These are phyloP conservation scores for Smittia sp. DNA, from an alignment of 2,888 invertebrate species.

Conservation along the genomic window DNA sequence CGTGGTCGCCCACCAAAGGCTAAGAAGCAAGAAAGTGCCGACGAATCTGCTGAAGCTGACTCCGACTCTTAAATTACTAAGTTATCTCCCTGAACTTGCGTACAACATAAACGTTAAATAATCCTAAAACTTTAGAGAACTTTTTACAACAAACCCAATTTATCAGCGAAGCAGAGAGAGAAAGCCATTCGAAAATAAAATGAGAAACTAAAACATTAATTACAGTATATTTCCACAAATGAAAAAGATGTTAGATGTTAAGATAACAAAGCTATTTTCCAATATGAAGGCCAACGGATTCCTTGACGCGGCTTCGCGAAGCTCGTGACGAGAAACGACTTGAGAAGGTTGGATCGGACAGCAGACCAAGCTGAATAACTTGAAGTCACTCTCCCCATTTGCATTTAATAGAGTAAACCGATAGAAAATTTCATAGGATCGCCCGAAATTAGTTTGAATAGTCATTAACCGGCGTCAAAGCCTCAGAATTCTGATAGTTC, in stretches of 20 bases:
- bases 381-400: too few species aligned
- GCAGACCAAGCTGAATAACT: too few species aligned
- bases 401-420: too few species aligned
- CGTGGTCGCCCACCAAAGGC: constrained; percentile 25
- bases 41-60: constrained; percentile 8
- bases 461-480: too few species aligned
- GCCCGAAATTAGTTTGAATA: too few species aligned
- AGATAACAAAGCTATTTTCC: constrained; percentile 4
- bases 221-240: background rate
- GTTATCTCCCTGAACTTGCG: background rate
- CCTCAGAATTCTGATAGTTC: too few species aligned
- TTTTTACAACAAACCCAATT: constrained; percentile 3
- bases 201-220: background rate
- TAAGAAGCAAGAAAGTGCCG: background rate
- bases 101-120: background rate
- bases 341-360: too few species aligned
- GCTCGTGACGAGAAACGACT: too few species aligned
- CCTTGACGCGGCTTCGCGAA: too few species aligned
- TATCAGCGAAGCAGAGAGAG: background rate
- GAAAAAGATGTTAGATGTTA: background rate
- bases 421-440: too few species aligned
- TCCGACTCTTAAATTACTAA: constrained; percentile 6
- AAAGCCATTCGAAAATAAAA: constrained; percentile 11
- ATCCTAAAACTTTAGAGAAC: constrained; percentile 1
- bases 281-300: background rate